A percentile compares a stretch with the other conserved stretches of the same genome.
These are phyloP conservation scores for Tilapia sparmanii DNA, from an alignment of 2,113 vertebrate genomes.

Conservation along the genomic window DNA sequence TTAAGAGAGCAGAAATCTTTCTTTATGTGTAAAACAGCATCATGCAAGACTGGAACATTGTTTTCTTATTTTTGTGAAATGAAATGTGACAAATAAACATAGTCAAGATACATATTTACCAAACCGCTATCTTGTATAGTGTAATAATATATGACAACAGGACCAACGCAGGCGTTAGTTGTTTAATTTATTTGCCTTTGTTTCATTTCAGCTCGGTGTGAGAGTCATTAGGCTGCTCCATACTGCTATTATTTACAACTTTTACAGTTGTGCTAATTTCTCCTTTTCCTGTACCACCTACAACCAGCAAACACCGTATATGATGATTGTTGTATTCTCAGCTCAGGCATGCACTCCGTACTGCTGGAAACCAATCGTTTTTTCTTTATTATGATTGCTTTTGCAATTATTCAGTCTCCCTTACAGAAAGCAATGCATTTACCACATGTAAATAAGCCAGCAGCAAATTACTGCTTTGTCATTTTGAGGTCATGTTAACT, in stretches of 20 bases:
- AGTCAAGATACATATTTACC: rapidly evolving
- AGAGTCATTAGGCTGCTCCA: not conserved
- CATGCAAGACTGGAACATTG: not conserved
- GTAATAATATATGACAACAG: not conserved
- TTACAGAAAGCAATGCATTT: not conserved
- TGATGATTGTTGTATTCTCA: not conserved
- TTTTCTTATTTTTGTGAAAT: not conserved
- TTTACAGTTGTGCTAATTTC: not conserved
- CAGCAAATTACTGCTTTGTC: not conserved
- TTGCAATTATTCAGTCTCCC: not conserved
- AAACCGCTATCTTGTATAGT: not conserved
- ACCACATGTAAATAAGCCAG: not conserved
- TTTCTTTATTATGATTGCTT: not conserved
- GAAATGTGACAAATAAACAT: not conserved
- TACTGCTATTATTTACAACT: not conserved
- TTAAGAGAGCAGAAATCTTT: not conserved
- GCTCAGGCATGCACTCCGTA: not conserved
- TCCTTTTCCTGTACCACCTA: not conserved
- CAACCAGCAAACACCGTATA: not conserved
- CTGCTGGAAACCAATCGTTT: not conserved
- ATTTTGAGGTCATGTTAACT: conserved; percentile 23
- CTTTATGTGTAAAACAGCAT: not conserved
- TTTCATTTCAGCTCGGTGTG: not conserved
- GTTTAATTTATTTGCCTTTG: not conserved
- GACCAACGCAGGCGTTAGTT: not conserved